A percentile compares a stretch with the other conserved stretches of the same genome.
These are phyloP conservation scores for Chrysocyon brachyurus DNA, from an alignment of 2,797 vertebrate genomes.

Conservation along the genomic window DNA sequence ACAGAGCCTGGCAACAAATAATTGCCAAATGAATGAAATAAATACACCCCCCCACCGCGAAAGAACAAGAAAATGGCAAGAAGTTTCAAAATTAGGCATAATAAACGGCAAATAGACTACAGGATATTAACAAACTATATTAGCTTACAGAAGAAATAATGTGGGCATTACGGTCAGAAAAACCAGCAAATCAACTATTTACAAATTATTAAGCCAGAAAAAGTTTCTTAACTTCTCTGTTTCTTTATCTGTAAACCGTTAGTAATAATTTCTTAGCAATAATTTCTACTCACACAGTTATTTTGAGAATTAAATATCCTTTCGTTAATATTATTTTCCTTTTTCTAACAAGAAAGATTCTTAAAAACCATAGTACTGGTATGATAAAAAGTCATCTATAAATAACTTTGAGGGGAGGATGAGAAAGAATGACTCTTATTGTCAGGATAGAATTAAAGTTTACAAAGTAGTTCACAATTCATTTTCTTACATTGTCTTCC, in stretches of 20 bases:
- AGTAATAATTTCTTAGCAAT: slow-evolving; percentile 24
- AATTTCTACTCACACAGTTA: slow-evolving; percentile 45
- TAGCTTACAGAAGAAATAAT: neutral
- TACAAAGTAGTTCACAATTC: neutral
- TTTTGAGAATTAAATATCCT: neutral
- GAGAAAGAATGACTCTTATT: neutral
- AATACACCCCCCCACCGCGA: neutral
- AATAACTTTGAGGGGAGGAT: neutral
- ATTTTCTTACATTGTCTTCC: slow-evolving; percentile 7
- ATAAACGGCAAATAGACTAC: neutral
- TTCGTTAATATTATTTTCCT: slow-evolving; percentile 36
- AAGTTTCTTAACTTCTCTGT: neutral
- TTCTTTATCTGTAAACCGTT: slow-evolving; percentile 32
- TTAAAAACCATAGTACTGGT: neutral
- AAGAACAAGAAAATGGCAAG: slow-evolving; percentile 39
- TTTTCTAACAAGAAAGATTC: slow-evolving; percentile 36
- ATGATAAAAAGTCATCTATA: neutral
- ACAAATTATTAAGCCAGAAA: neutral
- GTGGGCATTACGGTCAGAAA: neutral
- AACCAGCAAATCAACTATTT: neutral
- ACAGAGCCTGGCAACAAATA: slow-evolving; percentile 2
- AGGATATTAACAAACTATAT: slow-evolving; percentile 4
- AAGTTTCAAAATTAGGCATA: slow-evolving; percentile 57
- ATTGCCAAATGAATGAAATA: slow-evolving; percentile 52
- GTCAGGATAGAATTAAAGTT: neutral